Evolutionary conservation across 2,113 vertebrate species (phyloP).

Genomic region (Tachuris rubrigastra): DNA sequence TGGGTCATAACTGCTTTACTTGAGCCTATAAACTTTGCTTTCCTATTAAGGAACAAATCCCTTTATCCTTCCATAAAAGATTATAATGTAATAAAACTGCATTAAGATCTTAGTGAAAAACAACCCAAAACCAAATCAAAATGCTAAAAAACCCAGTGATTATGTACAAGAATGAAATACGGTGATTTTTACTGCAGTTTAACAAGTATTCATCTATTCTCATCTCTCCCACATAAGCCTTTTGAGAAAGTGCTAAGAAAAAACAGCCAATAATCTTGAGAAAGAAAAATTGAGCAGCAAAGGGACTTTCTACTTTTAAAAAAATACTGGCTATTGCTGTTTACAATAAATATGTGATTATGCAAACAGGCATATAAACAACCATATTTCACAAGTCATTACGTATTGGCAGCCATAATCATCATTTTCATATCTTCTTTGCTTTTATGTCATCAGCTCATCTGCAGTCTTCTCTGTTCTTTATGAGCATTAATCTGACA

Average conservation of each 20-base stretch:
- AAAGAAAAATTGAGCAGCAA: neutral
- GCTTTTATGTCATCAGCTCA: neutral
- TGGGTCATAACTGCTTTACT: neutral
- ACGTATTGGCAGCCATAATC: neutral
- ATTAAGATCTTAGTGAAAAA: neutral
- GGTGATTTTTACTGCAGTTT: neutral
- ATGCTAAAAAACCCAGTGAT: neutral
- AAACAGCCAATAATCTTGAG: neutral
- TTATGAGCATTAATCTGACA: neutral
- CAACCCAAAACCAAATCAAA: neutral
- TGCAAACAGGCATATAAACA: neutral
- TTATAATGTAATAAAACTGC: constrained; percentile 10
- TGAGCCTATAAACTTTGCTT: neutral
- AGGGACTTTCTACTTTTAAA: neutral
- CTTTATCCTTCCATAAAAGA: constrained; percentile 10
- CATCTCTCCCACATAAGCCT: neutral
- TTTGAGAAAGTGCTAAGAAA: neutral
- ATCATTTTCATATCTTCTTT: neutral
- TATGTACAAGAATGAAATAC: neutral
- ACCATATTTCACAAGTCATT: neutral
- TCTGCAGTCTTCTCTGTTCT: neutral
- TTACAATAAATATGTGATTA: neutral
- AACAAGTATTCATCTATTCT: neutral
- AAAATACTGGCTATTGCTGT: neutral
- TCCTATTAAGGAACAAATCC: constrained; percentile 32